Evolutionary conservation across 1,140 invertebrate genomes (phyloP), one percentile per base, ranked within the genome.

Genomic region (Drosophila grimshawi): DNA sequence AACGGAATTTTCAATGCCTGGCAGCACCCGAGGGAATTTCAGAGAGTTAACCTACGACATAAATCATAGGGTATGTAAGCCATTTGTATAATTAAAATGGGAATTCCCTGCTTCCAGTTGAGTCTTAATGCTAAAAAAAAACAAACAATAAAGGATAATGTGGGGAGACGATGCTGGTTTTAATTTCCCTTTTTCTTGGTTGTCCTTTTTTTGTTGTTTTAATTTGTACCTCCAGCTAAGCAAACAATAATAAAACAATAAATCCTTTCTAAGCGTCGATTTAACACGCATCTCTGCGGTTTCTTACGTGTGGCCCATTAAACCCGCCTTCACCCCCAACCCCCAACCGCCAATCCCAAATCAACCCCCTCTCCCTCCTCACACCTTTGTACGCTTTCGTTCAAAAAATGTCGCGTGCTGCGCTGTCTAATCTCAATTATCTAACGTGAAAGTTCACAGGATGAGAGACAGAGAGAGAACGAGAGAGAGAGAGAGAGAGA

Each of bases 391-490:
- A 48, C 55, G 33, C 69, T 55, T 81, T 45, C 59, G 35, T 52
- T 66, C 27, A 10, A 49, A 39, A 37, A 41, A 41, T 41, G 80
- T 79, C 76, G 76, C 80, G 59, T 83, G 61, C 52, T 57, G 62
- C 53, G 62, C 49, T 56, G 62, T 59, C 62, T 77, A 67, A 81
- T 71, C 81, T 85, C 81, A 85, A 86, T 85, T 85, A 85, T 85
- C 72, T 73, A 61, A 68, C 67, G 62, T 52, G 61, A 35, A 56
- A 75, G 52, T 68, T 60, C 33, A 49, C 49, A 53, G 64, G 60
- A 64, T 53, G 7, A 11, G 27, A 30, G 33, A 10, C 19, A 43
- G 39, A 2, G 39, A 43, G 39, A 7, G 5, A 6, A 7, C 10
- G 6, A 37, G 35, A 5, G 5, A 43, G 32, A 43, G 39, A 2